Percentiles rank a stretch among this genome's conserved stretches.
These are phyloP conservation scores for Eulemur mongoz DNA, from an alignment of 2,797 vertebrate species.

Conservation along the genomic window DNA sequence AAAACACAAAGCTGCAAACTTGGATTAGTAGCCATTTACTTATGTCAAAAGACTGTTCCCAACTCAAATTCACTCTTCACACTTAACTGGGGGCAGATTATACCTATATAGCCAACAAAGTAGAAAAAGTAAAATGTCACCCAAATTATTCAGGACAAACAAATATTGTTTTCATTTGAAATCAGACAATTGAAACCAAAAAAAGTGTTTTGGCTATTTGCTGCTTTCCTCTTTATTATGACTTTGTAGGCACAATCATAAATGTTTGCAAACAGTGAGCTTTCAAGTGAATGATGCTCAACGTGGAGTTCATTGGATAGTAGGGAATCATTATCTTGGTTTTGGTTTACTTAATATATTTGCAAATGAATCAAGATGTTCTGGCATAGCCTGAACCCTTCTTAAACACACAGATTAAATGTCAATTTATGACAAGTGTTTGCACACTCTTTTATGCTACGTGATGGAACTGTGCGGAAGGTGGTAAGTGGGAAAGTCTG, in stretches of 20 bases:
- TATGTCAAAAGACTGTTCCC: not conserved
- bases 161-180: constrained; percentile 54
- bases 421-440: constrained; percentile 20
- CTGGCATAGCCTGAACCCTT: not conserved
- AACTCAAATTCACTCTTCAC: constrained; percentile 7
- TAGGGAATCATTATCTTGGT: not conserved
- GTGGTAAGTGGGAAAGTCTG: not conserved
- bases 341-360: constrained; percentile 42
- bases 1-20: constrained; percentile 15
- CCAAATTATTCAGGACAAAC: not conserved
- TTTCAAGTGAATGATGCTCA: not conserved
- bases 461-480: not conserved
- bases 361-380: constrained; percentile 8
- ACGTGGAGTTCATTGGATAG: not conserved
- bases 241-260: not conserved
- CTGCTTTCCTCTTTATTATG: constrained; percentile 15
- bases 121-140: constrained; percentile 7
- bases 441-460: not conserved
- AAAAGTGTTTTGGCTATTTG: not conserved
- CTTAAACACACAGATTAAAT: constrained; percentile 43
- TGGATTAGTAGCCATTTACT: not conserved
- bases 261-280: not conserved
- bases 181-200: constrained; percentile 27
- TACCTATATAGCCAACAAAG: not conserved
- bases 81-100: not conserved